Base-by-base conservation (phyloP, 2,797 vertebrate species). In the Allobates femoralis region DNA sequence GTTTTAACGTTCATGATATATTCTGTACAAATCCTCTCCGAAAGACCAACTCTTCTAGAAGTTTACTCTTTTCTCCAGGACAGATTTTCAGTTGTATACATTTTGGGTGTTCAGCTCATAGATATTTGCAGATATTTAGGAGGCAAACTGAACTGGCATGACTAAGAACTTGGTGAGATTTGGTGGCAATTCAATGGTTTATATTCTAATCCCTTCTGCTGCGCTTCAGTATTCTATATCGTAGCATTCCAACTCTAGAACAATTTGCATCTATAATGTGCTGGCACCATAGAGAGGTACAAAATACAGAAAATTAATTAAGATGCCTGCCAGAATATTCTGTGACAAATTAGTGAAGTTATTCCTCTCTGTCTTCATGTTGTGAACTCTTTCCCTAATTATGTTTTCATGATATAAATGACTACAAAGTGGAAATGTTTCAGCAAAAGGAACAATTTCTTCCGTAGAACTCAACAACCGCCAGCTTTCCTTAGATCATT, bases 301-400 rank as follows among this genome's bases (percentile, higher is more conserved):
- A 62, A 37, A 91, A 28, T 62, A 88, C 75, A 21, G 80, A 81
- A 87, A 90, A 89, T 87, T 90, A 92, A 92, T 91, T 77, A 83
- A 55, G 90, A 90, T 1, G 21, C 81, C 90, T 91, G 88, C 89
- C 90, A 92, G 90, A 89, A 90, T 81, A 81, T 90, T 89, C 87
- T 80, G 37, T 0, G 0, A 85, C 81, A 90, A 92, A 90, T 91
- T 88, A 90, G 60, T 85, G 89, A 83, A 85, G 77, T 87, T 62
- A 50, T 89, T 89, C 75, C 71, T 73, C 66, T 71, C 91, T 64
- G 74, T 37, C 15, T 86, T 89, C 83, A 37, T 80, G 79, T 30
- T 74, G 81, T 34, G 89, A 90, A 88, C 75, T 77, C 85, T 87
- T 82, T 19, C 3, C 71, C 83, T 91, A 90, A 91, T 86, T 90